Evolutionary conservation across 2,888 invertebrate species (phyloP), one percentile per base, ranked within the genome.

Genomic region (Oligia latruncula): DNA sequence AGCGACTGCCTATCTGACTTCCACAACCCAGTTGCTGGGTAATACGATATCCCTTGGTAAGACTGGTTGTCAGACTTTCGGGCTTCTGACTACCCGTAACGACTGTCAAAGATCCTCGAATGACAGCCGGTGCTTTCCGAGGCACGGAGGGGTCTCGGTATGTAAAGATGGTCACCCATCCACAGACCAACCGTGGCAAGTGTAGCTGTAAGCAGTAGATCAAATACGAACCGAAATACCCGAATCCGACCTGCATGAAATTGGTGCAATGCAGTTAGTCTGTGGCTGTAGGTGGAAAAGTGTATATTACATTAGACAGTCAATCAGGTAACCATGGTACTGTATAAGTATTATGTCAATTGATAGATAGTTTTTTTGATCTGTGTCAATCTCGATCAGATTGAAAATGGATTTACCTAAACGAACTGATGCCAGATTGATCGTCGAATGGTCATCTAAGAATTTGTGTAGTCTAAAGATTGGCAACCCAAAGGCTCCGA

Each of bases 141-240:
- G 29, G 29, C 29, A 29, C 29, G 29, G 29, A 29, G 29, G 29
- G 29, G 29, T 29, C 29, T 29, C 29, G 29, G 29, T 29, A 29
- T 29, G 29, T 29, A 29, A 29, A 29, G 29, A 29, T 29, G 29
- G 29, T 29, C 29, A 29, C 29, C 29, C 29, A 29, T 29, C 29
- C 29, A 29, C 29, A 29, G 29, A 29, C 29, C 1, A 29, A 29
- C 29, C 29, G 29, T 1, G 29, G 29, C 29, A 29, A 29, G 29
- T 1, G 29, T 29, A 1, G 29, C 29, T 29, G 35, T 58, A 58
- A 40, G 43, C 58, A 83, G 80, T 64, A 77, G 15, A 49, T 23
- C 49, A 77, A 77, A 15, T 77, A 29, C 29, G 15, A 77, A 23
- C 58, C 3, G 11, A 40, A 40, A 40, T 60, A 40, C 11, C 55